Conservation (phyloP, 2,888 invertebrate genomes). For the Pterostichus madidus region DNA sequence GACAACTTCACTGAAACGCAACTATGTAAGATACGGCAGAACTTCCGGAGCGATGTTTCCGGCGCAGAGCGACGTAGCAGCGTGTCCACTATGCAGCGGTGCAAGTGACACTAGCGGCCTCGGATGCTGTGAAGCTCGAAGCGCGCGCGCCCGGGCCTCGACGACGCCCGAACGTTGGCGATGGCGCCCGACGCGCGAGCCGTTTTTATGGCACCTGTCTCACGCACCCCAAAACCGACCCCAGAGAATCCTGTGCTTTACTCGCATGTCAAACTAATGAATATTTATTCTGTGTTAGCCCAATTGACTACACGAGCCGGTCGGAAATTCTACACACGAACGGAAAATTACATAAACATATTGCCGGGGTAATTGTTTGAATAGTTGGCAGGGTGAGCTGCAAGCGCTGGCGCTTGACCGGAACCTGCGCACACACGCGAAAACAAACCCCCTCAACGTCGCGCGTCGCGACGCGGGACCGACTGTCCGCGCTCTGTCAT, state of each 20-base stretch:
- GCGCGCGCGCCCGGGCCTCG: conserved; percentile 62
- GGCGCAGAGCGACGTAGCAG: neutral
- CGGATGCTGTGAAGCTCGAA: conserved; percentile 63
- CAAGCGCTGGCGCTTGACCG: conserved; percentile 32
- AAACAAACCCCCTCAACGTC: conserved; percentile 1
- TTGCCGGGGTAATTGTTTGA: conserved; percentile 66
- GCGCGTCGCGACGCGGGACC: too few species aligned
- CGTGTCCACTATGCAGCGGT: conserved; percentile 41
- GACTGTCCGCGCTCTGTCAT: conserved; percentile 22
- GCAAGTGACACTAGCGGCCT: conserved; percentile 55
- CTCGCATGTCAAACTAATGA: conserved; percentile 67
- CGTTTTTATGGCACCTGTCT: conserved; percentile 67
- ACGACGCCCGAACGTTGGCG: conserved; percentile 27
- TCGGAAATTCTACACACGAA: conserved; percentile 65
- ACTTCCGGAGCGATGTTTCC: neutral
- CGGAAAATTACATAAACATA: conserved; percentile 67
- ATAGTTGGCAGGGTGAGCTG: conserved; percentile 47
- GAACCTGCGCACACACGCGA: conserved; percentile 25
- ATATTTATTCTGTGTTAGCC: conserved; percentile 67
- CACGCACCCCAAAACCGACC: conserved; percentile 62
- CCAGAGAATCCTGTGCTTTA: conserved; percentile 65
- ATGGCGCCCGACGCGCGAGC: conserved; percentile 50
- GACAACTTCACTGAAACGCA: conserved; percentile 13
- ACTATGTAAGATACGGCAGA: conserved; percentile 1
- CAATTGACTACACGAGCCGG: conserved; percentile 65